phyloP scores from a whole-genome alignment of 2,797 vertebrate genomes.

The Tragopan temminckii region DNA sequence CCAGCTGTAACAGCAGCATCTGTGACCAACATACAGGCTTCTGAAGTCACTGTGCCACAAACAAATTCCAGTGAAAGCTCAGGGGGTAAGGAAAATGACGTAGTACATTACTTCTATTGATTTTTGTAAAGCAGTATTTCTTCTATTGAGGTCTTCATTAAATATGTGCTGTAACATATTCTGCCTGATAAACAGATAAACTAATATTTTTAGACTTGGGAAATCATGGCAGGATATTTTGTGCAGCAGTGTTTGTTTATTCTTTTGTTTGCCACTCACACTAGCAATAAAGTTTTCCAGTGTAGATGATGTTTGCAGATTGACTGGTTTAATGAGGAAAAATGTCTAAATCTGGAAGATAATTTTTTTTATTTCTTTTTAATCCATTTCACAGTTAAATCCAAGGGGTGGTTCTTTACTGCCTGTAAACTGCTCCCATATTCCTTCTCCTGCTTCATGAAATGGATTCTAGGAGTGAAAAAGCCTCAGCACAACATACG shows the following conservation, averaged over 20 bases:
- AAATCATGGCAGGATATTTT: not conserved
- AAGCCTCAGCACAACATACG: not conserved
- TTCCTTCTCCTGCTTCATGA: not conserved
- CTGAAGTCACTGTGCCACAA: constrained; percentile 84
- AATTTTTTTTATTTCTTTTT: not conserved
- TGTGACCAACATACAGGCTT: constrained; percentile 83
- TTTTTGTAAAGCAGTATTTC: not conserved
- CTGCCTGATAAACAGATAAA: not conserved
- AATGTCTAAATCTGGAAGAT: not conserved
- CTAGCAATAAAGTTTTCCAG: not conserved
- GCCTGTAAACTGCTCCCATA: not conserved
- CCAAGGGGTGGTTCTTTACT: not conserved
- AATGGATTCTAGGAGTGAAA: not conserved
- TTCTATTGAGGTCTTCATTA: not conserved
- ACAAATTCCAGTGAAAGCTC: constrained; percentile 85
- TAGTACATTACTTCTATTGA: not conserved
- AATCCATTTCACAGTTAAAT: not conserved
- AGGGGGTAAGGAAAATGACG: constrained; percentile 81
- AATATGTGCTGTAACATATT: not conserved
- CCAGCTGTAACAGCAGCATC: constrained; percentile 85
- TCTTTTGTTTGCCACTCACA: not conserved
- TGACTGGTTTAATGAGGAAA: too few species aligned
- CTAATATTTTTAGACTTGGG: not conserved
- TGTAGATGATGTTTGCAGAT: not conserved
- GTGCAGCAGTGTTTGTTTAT: not conserved